Percentiles rank a stretch among this genome's conserved stretches.
These are phyloP conservation scores for Dryoscopus gambensis DNA, from an alignment of 2,113 vertebrate genomes.

Conservation along the genomic window DNA sequence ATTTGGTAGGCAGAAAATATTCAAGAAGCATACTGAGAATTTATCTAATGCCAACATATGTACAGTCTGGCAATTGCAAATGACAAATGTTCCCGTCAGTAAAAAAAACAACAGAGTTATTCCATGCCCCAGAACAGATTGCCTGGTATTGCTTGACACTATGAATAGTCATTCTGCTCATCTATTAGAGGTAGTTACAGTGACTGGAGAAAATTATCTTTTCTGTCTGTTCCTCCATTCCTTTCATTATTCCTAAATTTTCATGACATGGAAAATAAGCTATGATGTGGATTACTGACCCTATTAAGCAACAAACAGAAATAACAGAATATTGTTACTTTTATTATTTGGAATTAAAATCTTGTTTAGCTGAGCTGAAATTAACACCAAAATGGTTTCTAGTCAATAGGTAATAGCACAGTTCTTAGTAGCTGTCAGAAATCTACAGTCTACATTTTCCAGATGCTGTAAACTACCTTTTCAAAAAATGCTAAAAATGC, in stretches of 20 bases:
- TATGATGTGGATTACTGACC: background rate
- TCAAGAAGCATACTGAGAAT: background rate
- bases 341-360: background rate
- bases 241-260: background rate
- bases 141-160: background rate
- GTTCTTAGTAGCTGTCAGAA: background rate
- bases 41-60: background rate
- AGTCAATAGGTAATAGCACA: background rate
- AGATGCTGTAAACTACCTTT: background rate
- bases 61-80: slow-evolving; percentile 12
- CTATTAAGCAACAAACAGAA: background rate
- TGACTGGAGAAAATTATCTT: background rate
- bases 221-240: background rate
- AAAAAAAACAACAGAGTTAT: background rate
- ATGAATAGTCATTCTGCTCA: background rate
- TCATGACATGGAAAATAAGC: background rate
- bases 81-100: background rate
- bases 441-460: background rate
- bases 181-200: background rate
- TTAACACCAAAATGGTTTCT: background rate
- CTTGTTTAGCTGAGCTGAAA: background rate
- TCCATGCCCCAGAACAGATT: background rate
- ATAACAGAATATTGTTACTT: background rate
- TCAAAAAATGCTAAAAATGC: background rate
- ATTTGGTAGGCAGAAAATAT: background rate